Percentiles rank a stretch among this genome's conserved stretches.
These are phyloP conservation scores for Pseudoips prasinana DNA, from an alignment of 2,888 invertebrate genomes.

Conservation along the genomic window DNA sequence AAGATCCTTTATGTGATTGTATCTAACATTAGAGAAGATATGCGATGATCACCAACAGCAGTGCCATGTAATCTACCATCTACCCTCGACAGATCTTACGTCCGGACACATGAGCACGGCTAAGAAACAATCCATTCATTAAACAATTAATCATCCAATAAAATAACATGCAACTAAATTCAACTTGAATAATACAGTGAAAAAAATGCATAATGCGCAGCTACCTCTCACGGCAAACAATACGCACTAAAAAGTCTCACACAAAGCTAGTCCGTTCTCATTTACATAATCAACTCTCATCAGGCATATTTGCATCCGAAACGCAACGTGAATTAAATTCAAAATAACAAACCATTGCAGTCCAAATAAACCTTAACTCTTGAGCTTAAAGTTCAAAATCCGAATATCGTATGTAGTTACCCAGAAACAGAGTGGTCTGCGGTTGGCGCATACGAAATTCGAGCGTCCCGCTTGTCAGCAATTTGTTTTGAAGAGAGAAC, in stretches of 20 bases:
- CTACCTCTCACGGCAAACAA: conserved; percentile 41
- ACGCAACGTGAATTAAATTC: conserved; percentile 63
- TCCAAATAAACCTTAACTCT: conserved; percentile 25
- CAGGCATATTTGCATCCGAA: conserved; percentile 69
- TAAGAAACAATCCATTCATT: conserved; percentile 1
- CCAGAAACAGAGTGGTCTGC: conserved; percentile 38
- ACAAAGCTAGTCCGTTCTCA: conserved; percentile 51
- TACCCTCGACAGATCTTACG: no score
- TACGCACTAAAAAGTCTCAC: conserved; percentile 46
- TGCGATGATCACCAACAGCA: no score
- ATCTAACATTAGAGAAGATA: no score
- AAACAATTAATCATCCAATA: conserved; percentile 9
- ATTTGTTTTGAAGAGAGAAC: conserved; percentile 80
- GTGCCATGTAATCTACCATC: no score
- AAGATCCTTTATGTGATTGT: no score
- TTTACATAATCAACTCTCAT: conserved; percentile 76
- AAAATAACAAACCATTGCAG: conserved; percentile 40
- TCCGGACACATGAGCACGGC: no score
- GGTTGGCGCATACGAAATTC: conserved; percentile 66
- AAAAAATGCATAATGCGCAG: conserved; percentile 28
- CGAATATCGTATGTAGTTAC: conserved; percentile 3
- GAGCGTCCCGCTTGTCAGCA: conserved; percentile 78
- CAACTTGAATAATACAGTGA: conserved; percentile 14
- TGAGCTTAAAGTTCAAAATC: conserved; percentile 23
- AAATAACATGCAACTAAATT: conserved; percentile 8